Conservation (phyloP, 1,140 invertebrate genomes). For the Charaxes varanes region DNA sequence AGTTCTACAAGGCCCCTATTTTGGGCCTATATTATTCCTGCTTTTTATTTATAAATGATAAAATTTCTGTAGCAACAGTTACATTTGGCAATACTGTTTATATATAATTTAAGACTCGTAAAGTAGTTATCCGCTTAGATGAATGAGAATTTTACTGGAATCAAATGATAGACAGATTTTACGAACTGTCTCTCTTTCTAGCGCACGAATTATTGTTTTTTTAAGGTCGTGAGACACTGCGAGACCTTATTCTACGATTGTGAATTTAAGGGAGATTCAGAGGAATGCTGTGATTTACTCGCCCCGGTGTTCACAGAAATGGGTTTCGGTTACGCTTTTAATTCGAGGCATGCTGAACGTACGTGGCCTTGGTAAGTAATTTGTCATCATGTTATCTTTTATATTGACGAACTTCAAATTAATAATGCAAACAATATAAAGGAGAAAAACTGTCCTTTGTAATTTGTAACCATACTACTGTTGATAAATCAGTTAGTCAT, state of each 20-base stretch:
- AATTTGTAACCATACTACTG: too few relatives aligned
- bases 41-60: too few relatives aligned
- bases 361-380: constrained; percentile 69
- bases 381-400: background rate
- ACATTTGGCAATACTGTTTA: too few relatives aligned
- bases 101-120: too few relatives aligned
- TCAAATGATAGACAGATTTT: too few relatives aligned
- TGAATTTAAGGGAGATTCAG: constrained; percentile 77
- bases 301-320: constrained; percentile 80
- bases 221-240: constrained; percentile 62
- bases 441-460: too few relatives aligned
- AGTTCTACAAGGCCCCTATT: too few relatives aligned
- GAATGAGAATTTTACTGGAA: too few relatives aligned
- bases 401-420: background rate
- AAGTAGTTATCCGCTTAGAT: too few relatives aligned
- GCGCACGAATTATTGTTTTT: background rate
- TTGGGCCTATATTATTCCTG: too few relatives aligned
- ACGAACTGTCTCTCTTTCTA: background rate
- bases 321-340: constrained; percentile 82
- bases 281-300: constrained; percentile 77
- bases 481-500: too few relatives aligned
- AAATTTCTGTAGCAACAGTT: too few relatives aligned
- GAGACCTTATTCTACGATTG: constrained; percentile 75
- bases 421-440: background rate
- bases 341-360: constrained; percentile 74